phyloP scores from a whole-genome alignment of 2,797 vertebrate species.

The Anguilla obscura region DNA sequence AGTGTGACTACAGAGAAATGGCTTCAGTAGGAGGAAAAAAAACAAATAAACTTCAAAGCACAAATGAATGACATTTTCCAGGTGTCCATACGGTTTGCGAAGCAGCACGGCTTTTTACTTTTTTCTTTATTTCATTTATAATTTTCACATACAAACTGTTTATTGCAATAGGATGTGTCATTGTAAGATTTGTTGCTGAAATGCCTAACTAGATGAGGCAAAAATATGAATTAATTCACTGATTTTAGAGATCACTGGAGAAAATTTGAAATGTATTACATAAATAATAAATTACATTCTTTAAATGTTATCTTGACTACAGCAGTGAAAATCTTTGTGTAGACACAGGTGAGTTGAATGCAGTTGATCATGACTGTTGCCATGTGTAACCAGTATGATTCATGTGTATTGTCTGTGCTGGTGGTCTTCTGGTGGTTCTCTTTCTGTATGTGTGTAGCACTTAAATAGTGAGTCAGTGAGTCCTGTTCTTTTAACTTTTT shows the following conservation, averaged over 20 bases:
- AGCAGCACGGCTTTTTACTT: neutral
- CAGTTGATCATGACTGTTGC: neutral
- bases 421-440: neutral
- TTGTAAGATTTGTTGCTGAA: neutral
- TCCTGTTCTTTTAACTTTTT: conserved; percentile 7
- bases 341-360: neutral
- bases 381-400: neutral
- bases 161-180: neutral
- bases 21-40: neutral
- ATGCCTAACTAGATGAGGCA: neutral
- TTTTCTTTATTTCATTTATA: neutral
- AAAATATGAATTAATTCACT: neutral
- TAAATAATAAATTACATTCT: neutral
- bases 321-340: neutral
- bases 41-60: neutral
- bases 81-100: neutral
- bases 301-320: neutral
- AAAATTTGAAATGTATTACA: neutral
- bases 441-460: neutral
- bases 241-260: neutral
- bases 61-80: neutral
- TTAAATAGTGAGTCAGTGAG: neutral
- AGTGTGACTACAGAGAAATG: neutral
- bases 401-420: neutral
- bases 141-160: neutral